These are phyloP conservation scores for Synergus itoensis DNA, from an alignment of 2,888 invertebrate genomes.

Conservation along the genomic window DNA sequence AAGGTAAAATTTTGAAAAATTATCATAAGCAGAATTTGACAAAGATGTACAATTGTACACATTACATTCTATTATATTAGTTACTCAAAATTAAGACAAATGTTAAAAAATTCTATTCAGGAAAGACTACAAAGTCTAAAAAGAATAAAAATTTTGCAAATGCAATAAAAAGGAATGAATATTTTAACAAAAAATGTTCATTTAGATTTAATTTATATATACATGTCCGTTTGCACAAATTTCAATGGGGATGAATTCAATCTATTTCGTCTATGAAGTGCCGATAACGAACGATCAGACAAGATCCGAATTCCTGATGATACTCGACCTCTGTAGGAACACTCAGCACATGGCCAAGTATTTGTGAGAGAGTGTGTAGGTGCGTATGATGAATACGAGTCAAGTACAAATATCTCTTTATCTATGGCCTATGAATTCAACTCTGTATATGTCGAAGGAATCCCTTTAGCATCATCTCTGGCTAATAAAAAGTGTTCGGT, in stretches of 20 bases:
- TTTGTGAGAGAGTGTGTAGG: constrained; percentile 16
- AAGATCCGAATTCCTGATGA: constrained; percentile 31
- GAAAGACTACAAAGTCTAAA: too few species aligned
- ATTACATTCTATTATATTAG: too few species aligned
- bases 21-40: too few species aligned
- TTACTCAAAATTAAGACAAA: too few species aligned
- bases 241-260: not conserved
- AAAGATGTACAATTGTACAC: too few species aligned
- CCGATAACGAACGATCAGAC: constrained; percentile 25
- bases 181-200: not conserved
- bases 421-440: not conserved
- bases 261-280: not conserved
- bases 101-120: too few species aligned
- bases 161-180: not conserved
- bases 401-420: constrained; percentile 3
- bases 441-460: not conserved
- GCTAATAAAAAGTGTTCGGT: not conserved
- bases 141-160: not conserved
- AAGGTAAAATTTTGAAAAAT: too few species aligned
- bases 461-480: not conserved
- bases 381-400: constrained; percentile 10
- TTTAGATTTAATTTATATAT: not conserved
- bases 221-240: not conserved
- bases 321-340: constrained; percentile 16
- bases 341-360: constrained; percentile 6